Base-by-base conservation (phyloP, 1,140 invertebrate species). In the Drosophila leontia region DNA sequence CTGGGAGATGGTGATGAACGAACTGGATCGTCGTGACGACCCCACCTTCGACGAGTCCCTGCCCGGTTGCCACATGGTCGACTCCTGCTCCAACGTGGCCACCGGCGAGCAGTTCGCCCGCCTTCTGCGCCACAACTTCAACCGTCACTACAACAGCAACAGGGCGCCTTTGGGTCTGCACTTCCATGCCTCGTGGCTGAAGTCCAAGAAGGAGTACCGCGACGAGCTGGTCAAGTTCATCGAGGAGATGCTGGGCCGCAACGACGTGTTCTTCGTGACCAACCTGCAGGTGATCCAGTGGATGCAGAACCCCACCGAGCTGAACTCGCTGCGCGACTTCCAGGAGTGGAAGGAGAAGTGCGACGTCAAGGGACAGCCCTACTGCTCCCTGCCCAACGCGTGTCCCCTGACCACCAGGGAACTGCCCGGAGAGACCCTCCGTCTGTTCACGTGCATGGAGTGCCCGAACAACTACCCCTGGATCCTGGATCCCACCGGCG, bases 1-100 rank as follows among this genome's bases (percentile, higher is more conserved):
- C 44, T 98, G 97, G 97, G 97, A 98, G 94, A 98, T 98, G 95
- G 97, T 98, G 29, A 98, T 98, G 97, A 98, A 98, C 93, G 97
- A 98, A 93, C 93, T 98, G 76, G 97, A 98, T 93, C 95, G 97
- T 92, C 95, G 98, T 93, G 97, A 98, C 91, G 97, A 98, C 91
- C 97, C 97, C 4, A 96, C 96, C 1, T 98, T 98, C 91, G 97
- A 98, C 86, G 97, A 98, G 93, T 97, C 96, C 1, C 94, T 98
- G 44, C 97, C 97, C 37, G 97, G 96, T 95, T 99, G 97, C 94
- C 97, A 98, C 93, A 98, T 98, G 95, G 97, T 98, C 0, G 97
- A 98, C 91, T 98, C 97, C 8, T 99, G 98, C 93, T 97, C 97
- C 19, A 98, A 98, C 93, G 97, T 98, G 76, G 96, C 97, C 93